These are phyloP conservation scores for Gonatopus flavifemur DNA, from an alignment of 1,140 invertebrate species.

Conservation along the genomic window DNA sequence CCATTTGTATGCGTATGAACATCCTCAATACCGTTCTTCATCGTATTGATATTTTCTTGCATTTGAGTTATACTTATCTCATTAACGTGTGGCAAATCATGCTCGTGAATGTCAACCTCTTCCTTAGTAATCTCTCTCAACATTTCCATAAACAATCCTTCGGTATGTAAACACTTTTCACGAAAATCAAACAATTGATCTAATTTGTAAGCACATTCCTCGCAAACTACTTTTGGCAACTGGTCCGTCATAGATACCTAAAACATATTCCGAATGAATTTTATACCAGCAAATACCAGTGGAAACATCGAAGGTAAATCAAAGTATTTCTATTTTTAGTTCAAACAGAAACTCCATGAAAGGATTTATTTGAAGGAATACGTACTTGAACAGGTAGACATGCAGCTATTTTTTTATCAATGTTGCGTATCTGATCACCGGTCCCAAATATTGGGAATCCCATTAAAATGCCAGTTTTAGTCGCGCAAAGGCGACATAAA, in stretches of 20 bases:
- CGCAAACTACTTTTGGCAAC: slow-evolving; percentile 64
- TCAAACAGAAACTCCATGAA: no score
- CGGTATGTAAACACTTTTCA: slow-evolving; percentile 61
- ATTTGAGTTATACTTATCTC: slow-evolving; percentile 32
- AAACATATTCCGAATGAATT: no score
- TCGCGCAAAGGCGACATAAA: slow-evolving; percentile 62
- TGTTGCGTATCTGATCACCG: slow-evolving; percentile 60
- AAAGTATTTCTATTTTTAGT: no score
- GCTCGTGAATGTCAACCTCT: slow-evolving; percentile 38
- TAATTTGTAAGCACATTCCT: slow-evolving; percentile 63
- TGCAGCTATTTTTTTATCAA: slow-evolving; percentile 63
- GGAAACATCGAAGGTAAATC: no score
- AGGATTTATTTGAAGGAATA: no score
- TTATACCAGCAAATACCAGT: no score
- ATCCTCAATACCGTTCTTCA: slow-evolving; percentile 37
- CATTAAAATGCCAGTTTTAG: slow-evolving; percentile 60
- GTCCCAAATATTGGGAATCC: slow-evolving; percentile 63
- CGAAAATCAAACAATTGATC: slow-evolving; percentile 64
- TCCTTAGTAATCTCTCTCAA: slow-evolving; percentile 53
- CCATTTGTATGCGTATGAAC: slow-evolving; percentile 37
- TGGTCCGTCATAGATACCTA: slow-evolving; percentile 63
- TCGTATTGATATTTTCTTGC: slow-evolving; percentile 31
- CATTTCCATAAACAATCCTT: slow-evolving; percentile 60
- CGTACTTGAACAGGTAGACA: slow-evolving; percentile 65
- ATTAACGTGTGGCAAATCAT: slow-evolving; percentile 28